A percentile compares a stretch with the other conserved stretches of the same genome.
phyloP scores from a whole-genome alignment of 2,888 invertebrate genomes.

The Nephrocerus scutellatus region DNA sequence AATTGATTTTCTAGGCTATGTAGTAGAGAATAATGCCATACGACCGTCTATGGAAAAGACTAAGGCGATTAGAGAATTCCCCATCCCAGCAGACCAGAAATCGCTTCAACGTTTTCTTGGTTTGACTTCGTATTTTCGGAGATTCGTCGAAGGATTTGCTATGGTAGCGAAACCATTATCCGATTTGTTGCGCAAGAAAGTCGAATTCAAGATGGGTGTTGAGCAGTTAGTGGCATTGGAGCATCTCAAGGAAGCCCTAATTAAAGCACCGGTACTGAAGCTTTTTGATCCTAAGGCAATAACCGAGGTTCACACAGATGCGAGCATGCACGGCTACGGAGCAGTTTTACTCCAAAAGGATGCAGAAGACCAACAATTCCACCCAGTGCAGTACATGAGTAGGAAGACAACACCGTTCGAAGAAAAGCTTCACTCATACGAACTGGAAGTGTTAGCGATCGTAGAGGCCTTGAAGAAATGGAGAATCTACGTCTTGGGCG shows the following conservation, averaged over 20 bases:
- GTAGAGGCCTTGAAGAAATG: constrained; percentile 23
- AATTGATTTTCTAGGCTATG: constrained; percentile 21
- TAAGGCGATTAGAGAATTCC: constrained; percentile 15
- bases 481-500: constrained; percentile 11
- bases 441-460: constrained; percentile 23
- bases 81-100: constrained; percentile 16
- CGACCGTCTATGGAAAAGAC: constrained; percentile 14
- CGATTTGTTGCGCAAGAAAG: constrained; percentile 21
- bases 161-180: constrained; percentile 12
- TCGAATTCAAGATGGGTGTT: constrained; percentile 20
- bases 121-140: constrained; percentile 18
- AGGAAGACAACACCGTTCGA: constrained; percentile 22
- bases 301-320: background rate
- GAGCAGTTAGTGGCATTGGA: too few relatives aligned
- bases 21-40: constrained; percentile 18
- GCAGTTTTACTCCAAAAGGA: constrained; percentile 22
- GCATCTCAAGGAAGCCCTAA: too few relatives aligned
- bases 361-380: constrained; percentile 16
- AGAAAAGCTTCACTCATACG: constrained; percentile 23
- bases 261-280: too few relatives aligned
- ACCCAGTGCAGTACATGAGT: constrained; percentile 25
- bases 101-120: constrained; percentile 20
- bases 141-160: constrained; percentile 11
- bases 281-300: background rate
- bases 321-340: constrained; percentile 14